Evolutionary conservation across 2,797 vertebrate genomes (phyloP).

Genomic region (Buceros bicornis): DNA sequence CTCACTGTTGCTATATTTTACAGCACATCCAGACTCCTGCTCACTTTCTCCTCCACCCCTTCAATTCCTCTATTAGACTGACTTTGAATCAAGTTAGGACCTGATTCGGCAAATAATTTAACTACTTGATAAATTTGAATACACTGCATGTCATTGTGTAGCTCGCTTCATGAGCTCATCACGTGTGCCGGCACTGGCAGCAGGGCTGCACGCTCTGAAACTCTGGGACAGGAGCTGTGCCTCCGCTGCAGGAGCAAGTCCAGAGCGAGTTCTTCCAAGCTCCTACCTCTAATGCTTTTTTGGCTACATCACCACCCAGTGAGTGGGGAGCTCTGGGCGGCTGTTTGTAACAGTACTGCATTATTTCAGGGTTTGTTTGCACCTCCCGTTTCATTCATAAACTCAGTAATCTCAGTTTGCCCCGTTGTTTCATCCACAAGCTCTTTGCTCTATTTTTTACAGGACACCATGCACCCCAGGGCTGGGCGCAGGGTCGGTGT

Average conservation of each 20-base stretch:
- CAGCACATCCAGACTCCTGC: not conserved
- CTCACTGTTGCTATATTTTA: not conserved
- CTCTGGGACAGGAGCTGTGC: not conserved
- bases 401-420: not conserved
- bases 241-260: not conserved
- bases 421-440: accelerated
- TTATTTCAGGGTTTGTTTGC: not conserved
- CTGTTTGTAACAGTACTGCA: not conserved
- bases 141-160: constrained; percentile 15
- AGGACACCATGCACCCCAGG: not conserved
- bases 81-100: constrained; percentile 38
- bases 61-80: not conserved
- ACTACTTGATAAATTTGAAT: constrained; percentile 8
- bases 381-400: not conserved
- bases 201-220: not conserved
- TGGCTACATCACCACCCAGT: accelerated
- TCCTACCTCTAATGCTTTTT: not conserved
- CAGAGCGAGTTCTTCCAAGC: not conserved
- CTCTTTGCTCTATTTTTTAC: not conserved
- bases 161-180: not conserved
- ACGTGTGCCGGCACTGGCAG: not conserved
- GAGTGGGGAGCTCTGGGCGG: accelerated
- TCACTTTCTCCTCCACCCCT: not conserved
- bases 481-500: accelerated
- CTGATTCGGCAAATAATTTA: constrained; percentile 32